A percentile compares a stretch with the other conserved stretches of the same genome.
Conservation (phyloP, 2,888 invertebrate genomes). For the Didymodactylos carnosus region DNA sequence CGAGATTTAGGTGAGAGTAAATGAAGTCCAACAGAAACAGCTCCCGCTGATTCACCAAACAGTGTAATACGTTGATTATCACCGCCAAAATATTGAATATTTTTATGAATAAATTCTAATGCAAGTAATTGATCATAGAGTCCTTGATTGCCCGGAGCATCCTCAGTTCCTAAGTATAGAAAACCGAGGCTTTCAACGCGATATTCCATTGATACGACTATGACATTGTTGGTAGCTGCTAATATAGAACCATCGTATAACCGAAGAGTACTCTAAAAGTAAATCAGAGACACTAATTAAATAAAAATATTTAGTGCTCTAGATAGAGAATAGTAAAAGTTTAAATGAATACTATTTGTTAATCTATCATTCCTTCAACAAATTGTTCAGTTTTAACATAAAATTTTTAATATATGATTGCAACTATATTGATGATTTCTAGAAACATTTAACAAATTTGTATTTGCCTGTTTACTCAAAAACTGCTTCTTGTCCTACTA, state of each 20-base stretch:
- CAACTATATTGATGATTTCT: too few relatives aligned
- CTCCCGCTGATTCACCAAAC: conserved; percentile 85
- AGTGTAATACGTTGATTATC: conserved; percentile 75
- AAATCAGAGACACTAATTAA: too few relatives aligned
- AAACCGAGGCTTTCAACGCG: conserved; percentile 21
- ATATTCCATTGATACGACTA: conserved; percentile 19
- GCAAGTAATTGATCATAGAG: conserved; percentile 84
- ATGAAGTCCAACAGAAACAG: conserved; percentile 62
- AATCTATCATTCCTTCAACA: too few relatives aligned
- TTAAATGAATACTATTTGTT: too few relatives aligned
- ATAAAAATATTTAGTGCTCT: too few relatives aligned
- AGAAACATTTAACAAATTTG: too few relatives aligned
- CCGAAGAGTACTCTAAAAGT: conserved; percentile 40
- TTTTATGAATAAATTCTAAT: conserved; percentile 39
- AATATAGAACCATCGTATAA: conserved; percentile 7
- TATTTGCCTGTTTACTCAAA: too few relatives aligned
- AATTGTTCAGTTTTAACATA: too few relatives aligned
- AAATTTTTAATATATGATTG: too few relatives aligned
- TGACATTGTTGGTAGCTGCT: conserved; percentile 4
- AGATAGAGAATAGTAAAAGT: too few relatives aligned
- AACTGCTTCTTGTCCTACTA: too few relatives aligned
- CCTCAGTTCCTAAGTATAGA: conserved; percentile 28
- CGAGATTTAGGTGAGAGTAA: conserved; percentile 65
- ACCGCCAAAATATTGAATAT: conserved; percentile 39
- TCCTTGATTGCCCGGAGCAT: conserved; percentile 77